Evolutionary conservation across 2,113 vertebrate genomes (phyloP), one percentile per base, ranked within the genome.

Genomic region (Notarius quadriscutis): DNA sequence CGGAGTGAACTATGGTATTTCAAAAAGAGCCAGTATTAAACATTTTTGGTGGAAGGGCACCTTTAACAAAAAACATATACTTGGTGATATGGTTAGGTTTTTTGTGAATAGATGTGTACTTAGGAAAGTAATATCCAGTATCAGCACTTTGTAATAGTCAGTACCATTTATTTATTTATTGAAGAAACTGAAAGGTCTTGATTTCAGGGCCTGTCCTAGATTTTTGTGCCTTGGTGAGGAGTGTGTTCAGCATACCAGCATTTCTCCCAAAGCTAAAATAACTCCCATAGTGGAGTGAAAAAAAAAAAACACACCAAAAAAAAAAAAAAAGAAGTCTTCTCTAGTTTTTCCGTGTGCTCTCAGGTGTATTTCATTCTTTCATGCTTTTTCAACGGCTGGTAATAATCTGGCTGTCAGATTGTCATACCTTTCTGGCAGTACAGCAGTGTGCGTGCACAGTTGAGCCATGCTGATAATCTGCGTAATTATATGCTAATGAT

Each of bases 201-300:
- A 69, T 30, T 14, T 69, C n/a, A 30, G n/a, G 12, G 22, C 62
- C 22, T n/a, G 22, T 65, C 25, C 25, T 30, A 27, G n/a, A 30
- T 15, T 30, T 69, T 34, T 69, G 27, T 34, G 9, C 14, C 65
- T 27, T 67, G 65, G 12, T 27, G 0, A 67, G 65, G 4, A 27
- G n/a, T 14, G n/a, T 27, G 34, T 48, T 48, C 7, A 20, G 58
- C 58, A 57, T 91, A 90, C 72, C 7, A 20, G 55, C 14, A n/a
- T 27, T 60, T 65, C 60, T 51, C 58, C 63, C 63, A 50, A 67
- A 72, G 80, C 86, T 85, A 67, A 90, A 89, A 88, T 91, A 87
- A 89, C 69, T 63, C 85, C 0, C 71, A 84, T 91, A 89, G 89
- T 58, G 82, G 51, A 86, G 58, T 75, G 48, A 86, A 92, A 41